Evolutionary conservation across 2,888 invertebrate species (phyloP), one percentile per base, ranked within the genome.

Genomic region (Cantharis flavilabris): DNA sequence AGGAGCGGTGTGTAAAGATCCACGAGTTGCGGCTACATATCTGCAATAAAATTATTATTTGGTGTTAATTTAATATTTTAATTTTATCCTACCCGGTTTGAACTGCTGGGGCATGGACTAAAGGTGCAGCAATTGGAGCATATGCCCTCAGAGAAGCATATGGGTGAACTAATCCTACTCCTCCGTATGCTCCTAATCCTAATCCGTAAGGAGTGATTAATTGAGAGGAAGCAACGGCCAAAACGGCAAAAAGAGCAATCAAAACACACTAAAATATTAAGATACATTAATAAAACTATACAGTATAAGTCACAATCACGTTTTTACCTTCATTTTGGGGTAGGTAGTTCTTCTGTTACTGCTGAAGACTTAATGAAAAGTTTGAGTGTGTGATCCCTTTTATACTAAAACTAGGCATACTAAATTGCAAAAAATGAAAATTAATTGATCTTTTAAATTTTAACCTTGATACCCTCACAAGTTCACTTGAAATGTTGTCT

Each of bases 1-100:
- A 3, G 91, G 91, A 69, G 91, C 91, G 65, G 90, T 88, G 82
- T 91, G 91, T 7, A 91, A 86, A 64, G 91, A 89, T 75, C 91
- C 91, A 81, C 90, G 90, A 18, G 89, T 91, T 80, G 91, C 90
- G 74, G 91, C 91, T 71, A 91, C 90, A 83, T 90, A 91, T 82
- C 88, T 88, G 79, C 67, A 72, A 64, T 65, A 28, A 64, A n/a
- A 62, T 30, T 4, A 62, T 63, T 71, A 30, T 49, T 49, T 14
- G 14, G 0, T 9, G 9, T 9, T 18, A 20, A 70, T n/a, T 70
- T 64, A 30, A 70, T 26, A 69, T 30, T 13, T 14, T 2, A 23
- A 33, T 26, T 70, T 72, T 16, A 28, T 74, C 82, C 82, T 83
- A 85, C 85, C 85, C 86, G 26, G 86, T 83, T 82, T 86, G 84